phyloP scores from a whole-genome alignment of 2,888 invertebrate species.

The Altica lythri region DNA sequence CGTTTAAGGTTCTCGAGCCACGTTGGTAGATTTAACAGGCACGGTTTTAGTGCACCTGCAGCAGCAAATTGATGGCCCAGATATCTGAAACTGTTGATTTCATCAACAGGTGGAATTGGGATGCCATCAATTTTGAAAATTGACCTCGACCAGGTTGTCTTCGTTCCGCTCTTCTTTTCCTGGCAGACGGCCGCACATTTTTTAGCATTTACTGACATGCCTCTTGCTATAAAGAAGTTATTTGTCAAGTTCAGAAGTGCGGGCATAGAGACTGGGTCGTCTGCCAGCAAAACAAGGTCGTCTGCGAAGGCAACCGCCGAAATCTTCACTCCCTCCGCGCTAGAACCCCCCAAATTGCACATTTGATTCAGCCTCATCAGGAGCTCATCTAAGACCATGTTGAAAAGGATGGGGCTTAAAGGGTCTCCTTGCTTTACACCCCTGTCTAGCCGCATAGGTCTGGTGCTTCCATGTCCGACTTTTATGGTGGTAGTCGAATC shows the following conservation, averaged over 20 bases:
- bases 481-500: too few relatives aligned
- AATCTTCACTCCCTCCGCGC: not conserved
- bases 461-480: slow-evolving; percentile 18
- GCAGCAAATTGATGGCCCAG: not conserved
- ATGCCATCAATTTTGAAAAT: too few relatives aligned
- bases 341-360: not conserved
- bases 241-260: slow-evolving; percentile 4
- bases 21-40: not conserved
- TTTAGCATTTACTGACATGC: slow-evolving; percentile 31
- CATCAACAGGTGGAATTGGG: too few relatives aligned
- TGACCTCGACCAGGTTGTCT: too few relatives aligned
- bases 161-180: not conserved
- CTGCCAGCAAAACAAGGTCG: slow-evolving; percentile 33
- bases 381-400: too few relatives aligned
- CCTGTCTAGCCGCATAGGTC: slow-evolving; percentile 32
- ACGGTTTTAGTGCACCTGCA: not conserved
- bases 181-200: slow-evolving; percentile 27
- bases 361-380: slow-evolving; percentile 43
- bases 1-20: too few relatives aligned
- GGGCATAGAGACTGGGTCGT: slow-evolving; percentile 14
- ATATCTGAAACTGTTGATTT: too few relatives aligned
- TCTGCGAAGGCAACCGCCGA: slow-evolving; percentile 40
- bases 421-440: slow-evolving; percentile 55
- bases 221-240: slow-evolving; percentile 27
- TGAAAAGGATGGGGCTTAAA: slow-evolving; percentile 45